Evolutionary conservation across 2,797 vertebrate genomes (phyloP).

Genomic region (Eulemur coronatus): DNA sequence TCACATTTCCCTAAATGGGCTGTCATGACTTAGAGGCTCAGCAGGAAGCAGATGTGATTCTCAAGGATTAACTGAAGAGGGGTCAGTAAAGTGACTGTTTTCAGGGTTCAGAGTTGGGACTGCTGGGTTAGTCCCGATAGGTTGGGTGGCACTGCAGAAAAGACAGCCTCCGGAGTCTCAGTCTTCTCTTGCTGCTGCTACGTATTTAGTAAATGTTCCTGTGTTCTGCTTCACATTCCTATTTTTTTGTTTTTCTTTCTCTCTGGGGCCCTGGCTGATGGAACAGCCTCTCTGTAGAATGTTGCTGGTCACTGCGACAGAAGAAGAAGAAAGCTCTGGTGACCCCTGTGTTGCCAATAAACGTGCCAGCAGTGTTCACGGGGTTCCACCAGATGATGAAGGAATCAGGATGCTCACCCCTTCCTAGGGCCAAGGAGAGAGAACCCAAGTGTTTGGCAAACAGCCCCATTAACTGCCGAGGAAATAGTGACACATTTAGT

Average conservation of each 20-base stretch:
- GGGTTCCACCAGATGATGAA: fast-evolving
- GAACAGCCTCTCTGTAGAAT: neutral
- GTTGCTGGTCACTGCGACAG: neutral
- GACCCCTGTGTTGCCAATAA: neutral
- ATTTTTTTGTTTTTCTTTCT: neutral
- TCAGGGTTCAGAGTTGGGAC: neutral
- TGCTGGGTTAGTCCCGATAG: fast-evolving
- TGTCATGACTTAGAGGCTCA: neutral
- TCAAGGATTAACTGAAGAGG: neutral
- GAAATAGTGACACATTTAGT: fast-evolving
- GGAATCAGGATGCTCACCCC: neutral
- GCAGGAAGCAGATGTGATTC: neutral
- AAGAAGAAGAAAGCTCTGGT: neutral
- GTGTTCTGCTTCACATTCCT: fast-evolving
- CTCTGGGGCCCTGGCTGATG: neutral
- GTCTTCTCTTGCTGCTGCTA: fast-evolving
- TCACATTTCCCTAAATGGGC: neutral
- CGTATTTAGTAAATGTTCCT: fast-evolving
- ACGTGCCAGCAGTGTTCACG: neutral
- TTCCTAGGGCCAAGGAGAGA: neutral
- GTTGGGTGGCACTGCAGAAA: neutral
- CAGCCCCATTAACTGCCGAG: fast-evolving
- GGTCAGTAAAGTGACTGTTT: fast-evolving
- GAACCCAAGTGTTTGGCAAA: neutral
- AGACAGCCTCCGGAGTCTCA: fast-evolving